Evolutionary conservation across 2,797 vertebrate species (phyloP).

Genomic region (Coreius guichenoti): DNA sequence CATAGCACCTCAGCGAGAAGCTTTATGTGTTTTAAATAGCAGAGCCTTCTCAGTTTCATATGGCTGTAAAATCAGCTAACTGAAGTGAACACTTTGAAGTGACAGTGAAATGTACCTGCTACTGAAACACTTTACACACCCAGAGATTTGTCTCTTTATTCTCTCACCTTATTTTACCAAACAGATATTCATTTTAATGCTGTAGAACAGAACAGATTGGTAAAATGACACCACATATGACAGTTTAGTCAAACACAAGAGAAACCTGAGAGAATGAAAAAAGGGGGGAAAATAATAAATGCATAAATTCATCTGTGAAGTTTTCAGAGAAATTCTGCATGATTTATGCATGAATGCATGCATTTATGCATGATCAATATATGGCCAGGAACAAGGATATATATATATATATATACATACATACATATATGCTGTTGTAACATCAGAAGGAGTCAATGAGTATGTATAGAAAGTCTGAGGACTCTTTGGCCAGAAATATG

Average conservation of each 20-base stretch:
- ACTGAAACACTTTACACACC: conserved; percentile 16
- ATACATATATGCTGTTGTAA: too few relatives aligned
- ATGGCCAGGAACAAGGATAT: too few relatives aligned
- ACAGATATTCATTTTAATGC: neutral
- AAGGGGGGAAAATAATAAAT: neutral
- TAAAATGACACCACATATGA: neutral
- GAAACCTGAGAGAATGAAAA: neutral
- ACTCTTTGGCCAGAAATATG: too few relatives aligned
- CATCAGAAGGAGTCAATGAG: too few relatives aligned
- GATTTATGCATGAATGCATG: neutral
- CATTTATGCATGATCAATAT: too few relatives aligned
- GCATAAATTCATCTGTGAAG: neutral
- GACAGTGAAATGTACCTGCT: conserved; percentile 33
- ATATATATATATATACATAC: too few relatives aligned
- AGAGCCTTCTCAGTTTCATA: conserved; percentile 26
- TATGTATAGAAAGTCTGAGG: too few relatives aligned
- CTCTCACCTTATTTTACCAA: neutral
- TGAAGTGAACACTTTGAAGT: conserved; percentile 39
- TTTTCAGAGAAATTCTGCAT: neutral
- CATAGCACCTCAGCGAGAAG: conserved; percentile 31
- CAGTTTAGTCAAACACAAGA: neutral
- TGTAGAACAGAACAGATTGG: neutral
- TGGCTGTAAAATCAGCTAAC: conserved; percentile 41
- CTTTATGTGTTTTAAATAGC: conserved; percentile 41
- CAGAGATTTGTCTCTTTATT: neutral